Evolutionary conservation across 2,113 vertebrate genomes (phyloP), one percentile per base, ranked within the genome.

Genomic region (Aegotheles bennettii): DNA sequence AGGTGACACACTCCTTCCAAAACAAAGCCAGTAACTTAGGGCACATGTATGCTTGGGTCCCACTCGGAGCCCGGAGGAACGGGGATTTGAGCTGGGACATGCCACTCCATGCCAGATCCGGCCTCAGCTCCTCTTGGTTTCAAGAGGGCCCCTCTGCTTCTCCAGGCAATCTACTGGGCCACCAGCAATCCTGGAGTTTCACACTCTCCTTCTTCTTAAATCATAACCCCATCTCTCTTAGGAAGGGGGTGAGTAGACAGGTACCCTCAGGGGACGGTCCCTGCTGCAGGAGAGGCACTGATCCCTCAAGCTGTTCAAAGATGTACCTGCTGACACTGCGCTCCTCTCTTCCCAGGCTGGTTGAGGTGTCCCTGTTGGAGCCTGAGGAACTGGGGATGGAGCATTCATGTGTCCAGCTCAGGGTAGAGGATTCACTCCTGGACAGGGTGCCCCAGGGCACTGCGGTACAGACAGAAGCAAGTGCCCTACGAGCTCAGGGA

Each of bases 11-110:
- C 5, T 83, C 35, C 53, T 77, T 29, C 29, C 40, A 33, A 63
- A 91, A 80, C 48, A 56, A 75, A 86, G 48, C 48, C 35, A 10
- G 10, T 0, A 13, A 17, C 45, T 77, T 38, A 35, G 35, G 80
- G 68, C 54, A 76, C 1, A 1, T 0, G 0, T 15, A 64, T 6
- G 5, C 43, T 35, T 61, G 33, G 3, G 36, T 77, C 29, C 31
- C 25, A 26, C 25, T 84, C 2, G 0, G 53, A 91, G 64, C 12
- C 33, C 2, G 12, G 16, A 60, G 50, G 23, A 53, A 53, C 0
- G 0, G 38, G 60, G 33, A 60, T 71, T 51, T 63, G 20, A 54
- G 31, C 67, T 50, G 43, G 28, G 16, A 50, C 2, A 3, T 45
- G 59, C 6, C 12, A 40, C n/a, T 36, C 53, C 20, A 29, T 40